Evolutionary conservation across 1,140 invertebrate species (phyloP).

Genomic region (Pogonomyrmex californicus): DNA sequence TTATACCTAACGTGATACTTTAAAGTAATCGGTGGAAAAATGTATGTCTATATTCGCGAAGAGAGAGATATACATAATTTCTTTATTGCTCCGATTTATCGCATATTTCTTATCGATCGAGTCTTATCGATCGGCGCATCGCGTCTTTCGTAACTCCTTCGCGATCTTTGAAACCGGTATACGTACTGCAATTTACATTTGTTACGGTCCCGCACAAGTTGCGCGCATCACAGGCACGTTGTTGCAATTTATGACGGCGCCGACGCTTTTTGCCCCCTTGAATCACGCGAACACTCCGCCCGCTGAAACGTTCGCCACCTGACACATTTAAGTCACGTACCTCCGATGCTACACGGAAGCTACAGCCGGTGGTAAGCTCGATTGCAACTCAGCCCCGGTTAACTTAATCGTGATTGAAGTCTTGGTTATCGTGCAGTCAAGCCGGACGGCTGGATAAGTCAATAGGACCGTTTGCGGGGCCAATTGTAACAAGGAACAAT

Average conservation of each 20-base stretch:
- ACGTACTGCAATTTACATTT: constrained; percentile 46
- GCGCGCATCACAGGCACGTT: constrained; percentile 28
- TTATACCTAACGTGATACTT: not conserved
- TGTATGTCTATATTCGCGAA: not conserved
- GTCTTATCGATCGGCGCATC: constrained; percentile 8
- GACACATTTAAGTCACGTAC: constrained; percentile 63
- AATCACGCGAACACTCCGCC: constrained; percentile 50
- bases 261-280: constrained; percentile 52
- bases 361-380: constrained; percentile 39
- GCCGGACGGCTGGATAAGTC: constrained; percentile 55
- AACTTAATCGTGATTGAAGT: constrained; percentile 62
- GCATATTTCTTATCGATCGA: constrained; percentile 11
- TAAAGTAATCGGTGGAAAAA: not conserved
- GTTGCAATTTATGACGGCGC: constrained; percentile 44
- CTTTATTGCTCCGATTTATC: constrained; percentile 7
- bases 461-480: constrained; percentile 52
- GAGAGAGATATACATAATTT: not conserved
- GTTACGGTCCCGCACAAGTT: constrained; percentile 27
- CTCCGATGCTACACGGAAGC: constrained; percentile 47
- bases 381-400: constrained; percentile 47
- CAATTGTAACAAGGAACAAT: constrained; percentile 58
- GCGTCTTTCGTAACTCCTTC: not conserved
- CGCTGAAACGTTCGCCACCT: constrained; percentile 43
- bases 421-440: constrained; percentile 47
- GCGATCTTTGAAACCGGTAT: constrained; percentile 32